Evolutionary conservation across 2,888 invertebrate species (phyloP), one percentile per base, ranked within the genome.

Genomic region (Eurytoma adleriae): DNA sequence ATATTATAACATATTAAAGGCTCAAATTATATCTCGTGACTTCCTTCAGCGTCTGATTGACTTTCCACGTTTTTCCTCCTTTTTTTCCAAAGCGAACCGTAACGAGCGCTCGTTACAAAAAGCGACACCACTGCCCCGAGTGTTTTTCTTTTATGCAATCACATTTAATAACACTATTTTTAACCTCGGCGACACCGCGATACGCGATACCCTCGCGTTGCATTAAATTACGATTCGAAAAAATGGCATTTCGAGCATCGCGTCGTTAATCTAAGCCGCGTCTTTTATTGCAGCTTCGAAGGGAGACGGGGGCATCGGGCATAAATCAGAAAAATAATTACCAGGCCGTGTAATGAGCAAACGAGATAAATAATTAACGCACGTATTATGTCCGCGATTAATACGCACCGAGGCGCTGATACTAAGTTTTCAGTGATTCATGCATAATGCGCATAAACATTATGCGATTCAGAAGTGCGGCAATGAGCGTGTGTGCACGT

Each of bases 391-490:
- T 18, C 18, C 10, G 27, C n/a, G 40, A 67, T 50, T 48, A 52
- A 24, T 56, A 20, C 18, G 18, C 20, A 50, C 40, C 30, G 52
- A 10, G 57, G n/a, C 18, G 57, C 10, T 59, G 13, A 20, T 18
- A 54, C 61, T 68, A 67, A 62, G 50, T 62, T 20, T 27, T 20
- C 48, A 48, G 20, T 68, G 73, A 79, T n/a, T 78, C 72, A 73
- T 20, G 50, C 18, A 18, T 75, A 72, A 66, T 52, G 50, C 30
- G 57, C 52, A 54, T 61, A 54, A 27, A 20, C n/a, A 30, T 16
- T 5, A 67, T 18, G 18, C 64, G 18, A 50, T 48, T 20, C 40
- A 16, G 12, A 66, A 74, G 12, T 66, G 56, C 40, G 18, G 12
- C 57, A 71, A 71, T 61, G 12, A 40, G 13, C 7, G 18, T 20